Percentiles rank a stretch among this genome's conserved stretches.
Conservation (phyloP, 1,140 invertebrate species). For the Apis laboriosa region DNA sequence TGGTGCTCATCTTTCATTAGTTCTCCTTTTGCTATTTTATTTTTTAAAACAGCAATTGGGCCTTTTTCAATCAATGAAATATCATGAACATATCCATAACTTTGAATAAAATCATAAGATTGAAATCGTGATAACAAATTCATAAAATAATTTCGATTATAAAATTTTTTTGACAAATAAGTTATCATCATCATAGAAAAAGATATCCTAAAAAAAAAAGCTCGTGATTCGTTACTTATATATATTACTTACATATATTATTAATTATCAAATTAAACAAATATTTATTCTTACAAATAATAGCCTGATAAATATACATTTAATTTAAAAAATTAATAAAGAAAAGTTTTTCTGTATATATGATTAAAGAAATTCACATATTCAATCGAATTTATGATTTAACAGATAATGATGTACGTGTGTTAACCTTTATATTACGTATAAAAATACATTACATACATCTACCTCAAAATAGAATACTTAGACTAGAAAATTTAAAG, state of each 20-base stretch:
- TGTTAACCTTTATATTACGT: conserved; percentile 51
- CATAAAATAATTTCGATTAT: conserved; percentile 58
- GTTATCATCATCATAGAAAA: conserved; percentile 68
- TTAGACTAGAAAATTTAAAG: conserved; percentile 28
- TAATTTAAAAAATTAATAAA: conserved; percentile 4
- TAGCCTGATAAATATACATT: not conserved
- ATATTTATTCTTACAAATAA: not conserved
- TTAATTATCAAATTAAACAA: not conserved
- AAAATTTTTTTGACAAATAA: conserved; percentile 55
- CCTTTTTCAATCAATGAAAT: conserved; percentile 49
- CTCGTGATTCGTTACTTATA: conserved; percentile 34
- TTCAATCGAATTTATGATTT: conserved; percentile 8
- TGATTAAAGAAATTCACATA: not conserved
- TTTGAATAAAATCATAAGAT: conserved; percentile 47
- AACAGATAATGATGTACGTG: conserved; percentile 23
- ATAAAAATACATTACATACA: conserved; percentile 41
- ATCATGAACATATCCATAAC: conserved; percentile 45
- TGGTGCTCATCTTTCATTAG: conserved; percentile 87
- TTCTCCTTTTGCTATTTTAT: conserved; percentile 84
- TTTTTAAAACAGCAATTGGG: conserved; percentile 81
- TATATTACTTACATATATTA: not conserved
- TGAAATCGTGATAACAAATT: conserved; percentile 57
- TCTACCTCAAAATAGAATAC: conserved; percentile 46
- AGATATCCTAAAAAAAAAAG: conserved; percentile 40
- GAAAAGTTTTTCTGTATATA: not conserved